Evolutionary conservation across 1,140 invertebrate genomes (phyloP), one percentile per base, ranked within the genome.

Genomic region (Drosophila rufa): DNA sequence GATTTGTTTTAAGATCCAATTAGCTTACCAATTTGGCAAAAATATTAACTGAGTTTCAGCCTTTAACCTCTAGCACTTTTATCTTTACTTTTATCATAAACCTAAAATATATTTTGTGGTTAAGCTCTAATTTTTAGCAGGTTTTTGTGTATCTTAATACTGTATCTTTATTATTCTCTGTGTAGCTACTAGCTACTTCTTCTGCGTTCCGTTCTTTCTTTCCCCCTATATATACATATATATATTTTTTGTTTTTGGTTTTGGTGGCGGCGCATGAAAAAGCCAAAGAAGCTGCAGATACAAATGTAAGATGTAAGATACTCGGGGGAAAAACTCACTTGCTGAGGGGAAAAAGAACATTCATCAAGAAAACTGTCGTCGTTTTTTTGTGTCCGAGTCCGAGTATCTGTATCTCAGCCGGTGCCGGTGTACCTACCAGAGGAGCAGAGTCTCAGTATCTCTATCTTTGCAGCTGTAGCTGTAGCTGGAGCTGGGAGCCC

Each of bases 361-460:
- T 89, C 84, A 89, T 89, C 84, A 89, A 89, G 85, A 89, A 89
- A 90, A 89, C 81, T 89, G 84, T 89, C 84, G 82, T 90, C 80
- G 78, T 89, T 84, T 87, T 86, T 73, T 56, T 65, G 30, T 67
- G 43, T 47, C 46, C 60, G 53, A 36, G 57, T 42, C 40, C 38
- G 14, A 56, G 53, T 84, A 50, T 75, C 48, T 79, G 69, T 83
- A 80, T 76, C 60, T 83, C 14, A n/a, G 53, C 14, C 51, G 19
- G 33, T 51, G 48, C 25, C 15, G 33, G 51, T 57, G 60, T 66
- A 8, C 17, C 36, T 43, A 17, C 43, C 67, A 15, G 30, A 55
- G 17, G 46, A 55, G 42, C 70, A 33, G 33, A 36, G 33, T 33
- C 33, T 33, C 33, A 11, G 33, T 79, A 50, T 74, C 47, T 79